These are phyloP conservation scores for Cynodonichthys magdalenae DNA, from an alignment of 2,797 vertebrate genomes.

Conservation along the genomic window DNA sequence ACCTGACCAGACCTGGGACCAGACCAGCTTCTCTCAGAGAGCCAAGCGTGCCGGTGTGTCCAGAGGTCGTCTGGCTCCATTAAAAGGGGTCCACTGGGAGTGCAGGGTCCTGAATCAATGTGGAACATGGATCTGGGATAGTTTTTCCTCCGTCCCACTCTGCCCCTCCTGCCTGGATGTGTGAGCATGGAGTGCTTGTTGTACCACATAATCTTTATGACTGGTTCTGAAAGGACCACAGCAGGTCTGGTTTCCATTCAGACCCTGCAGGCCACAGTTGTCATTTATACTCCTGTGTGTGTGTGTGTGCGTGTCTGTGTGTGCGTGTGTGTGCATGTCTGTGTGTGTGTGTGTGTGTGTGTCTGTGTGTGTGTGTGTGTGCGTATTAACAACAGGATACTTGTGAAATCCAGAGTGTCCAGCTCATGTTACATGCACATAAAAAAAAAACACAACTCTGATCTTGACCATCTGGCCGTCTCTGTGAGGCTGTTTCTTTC, in stretches of 20 bases:
- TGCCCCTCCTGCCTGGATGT: constrained; percentile 49
- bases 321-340: constrained; percentile 2
- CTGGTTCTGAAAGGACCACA: constrained; percentile 38
- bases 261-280: constrained; percentile 32
- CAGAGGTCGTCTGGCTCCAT: constrained; percentile 77
- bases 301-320: constrained; percentile 9
- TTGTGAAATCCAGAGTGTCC: constrained; percentile 58
- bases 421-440: constrained; percentile 70
- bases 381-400: constrained; percentile 46
- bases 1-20: constrained; percentile 5
- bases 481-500: constrained; percentile 40
- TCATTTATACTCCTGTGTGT: constrained; percentile 15
- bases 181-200: constrained; percentile 43
- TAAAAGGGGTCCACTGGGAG: constrained; percentile 72
- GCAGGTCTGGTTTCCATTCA: constrained; percentile 51
- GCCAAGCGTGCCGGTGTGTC: constrained; percentile 39
- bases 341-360: constrained; percentile 20
- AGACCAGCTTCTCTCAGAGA: neutral
- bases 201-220: constrained; percentile 39
- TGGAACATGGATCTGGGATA: constrained; percentile 72
- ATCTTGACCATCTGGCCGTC: constrained; percentile 75
- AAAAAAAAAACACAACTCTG: constrained; percentile 55
- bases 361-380: constrained; percentile 12
- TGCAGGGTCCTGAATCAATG: constrained; percentile 74
- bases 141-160: constrained; percentile 51